Percentiles rank a stretch among this genome's conserved stretches.
Evolutionary conservation across 1,140 invertebrate genomes (phyloP).

Genomic region (Sycophaga agraensis): DNA sequence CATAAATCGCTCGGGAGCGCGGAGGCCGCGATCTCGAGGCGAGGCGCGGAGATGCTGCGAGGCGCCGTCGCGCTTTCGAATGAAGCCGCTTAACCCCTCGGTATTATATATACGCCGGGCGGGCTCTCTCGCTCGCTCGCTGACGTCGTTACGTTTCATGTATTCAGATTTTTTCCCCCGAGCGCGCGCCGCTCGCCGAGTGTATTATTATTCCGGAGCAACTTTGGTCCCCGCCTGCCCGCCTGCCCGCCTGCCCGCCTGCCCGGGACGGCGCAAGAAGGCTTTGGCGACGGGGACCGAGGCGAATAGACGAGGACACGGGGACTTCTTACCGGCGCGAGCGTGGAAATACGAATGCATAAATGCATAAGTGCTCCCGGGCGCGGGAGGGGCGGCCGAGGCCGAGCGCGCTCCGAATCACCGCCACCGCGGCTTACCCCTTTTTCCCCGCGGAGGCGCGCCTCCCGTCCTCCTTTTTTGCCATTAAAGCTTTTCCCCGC

Average conservation of each 20-base stretch:
- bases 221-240: slow-evolving; percentile 47
- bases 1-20: slow-evolving; percentile 15
- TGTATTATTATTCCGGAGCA: slow-evolving; percentile 60
- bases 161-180: slow-evolving; percentile 58
- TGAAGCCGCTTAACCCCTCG: slow-evolving; percentile 43
- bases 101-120: background rate
- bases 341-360: slow-evolving; percentile 60
- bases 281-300: slow-evolving; percentile 33
- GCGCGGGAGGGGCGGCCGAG: slow-evolving; percentile 25
- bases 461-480: background rate
- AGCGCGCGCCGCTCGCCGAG: slow-evolving; percentile 40
- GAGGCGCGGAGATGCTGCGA: slow-evolving; percentile 16
- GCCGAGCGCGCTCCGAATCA: slow-evolving; percentile 1
- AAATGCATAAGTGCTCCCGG: slow-evolving; percentile 58
- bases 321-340: slow-evolving; percentile 44
- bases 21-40: background rate
- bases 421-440: slow-evolving; percentile 27
- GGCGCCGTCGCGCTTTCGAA: slow-evolving; percentile 34
- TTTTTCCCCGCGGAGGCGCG: background rate
- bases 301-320: slow-evolving; percentile 21
- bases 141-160: slow-evolving; percentile 55
- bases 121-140: slow-evolving; percentile 5
- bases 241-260: background rate
- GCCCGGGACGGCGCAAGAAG: slow-evolving; percentile 4
- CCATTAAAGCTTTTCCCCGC: slow-evolving; percentile 28